Base-by-base conservation (phyloP, 2,113 vertebrate genomes). In the Sprattus sprattus region DNA sequence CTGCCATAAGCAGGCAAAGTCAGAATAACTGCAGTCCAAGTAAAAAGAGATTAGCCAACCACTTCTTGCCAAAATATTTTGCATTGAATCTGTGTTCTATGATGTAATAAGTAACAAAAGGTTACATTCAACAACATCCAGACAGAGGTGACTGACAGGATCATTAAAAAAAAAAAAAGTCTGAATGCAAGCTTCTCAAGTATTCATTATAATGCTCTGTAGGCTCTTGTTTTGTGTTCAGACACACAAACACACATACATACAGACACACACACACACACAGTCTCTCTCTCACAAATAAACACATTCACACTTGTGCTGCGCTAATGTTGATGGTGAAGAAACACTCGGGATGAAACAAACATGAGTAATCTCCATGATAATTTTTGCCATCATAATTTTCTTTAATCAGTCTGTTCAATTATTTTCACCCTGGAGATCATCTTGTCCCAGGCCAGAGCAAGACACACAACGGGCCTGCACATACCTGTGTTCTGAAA, bases 291-390 rank as follows among this genome's bases (percentile, higher is more conserved):
- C 50, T 16, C 50, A 52, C 57, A 60, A 20, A 60, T 1, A 32
- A 9, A 25, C 64, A 71, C n/a, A 71, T 8, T 28, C n/a, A 75
- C 28, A 39, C 67, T 15, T 57, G 16, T 22, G 54, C 54, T 22
- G 54, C 1, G 25, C 67, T 75, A 10, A 28, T 39, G 25, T 75
- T 75, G 10, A 75, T 75, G 67, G 5, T 32, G 28, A 75, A 39
- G 13, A 13, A 75, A 75, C 25, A 75, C 67, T 75, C 39, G 67
- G 64, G 64, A 75, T 25, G 25, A 67, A 28, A n/a, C 25, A 67
- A 67, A 67, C 28, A 32, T 75, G 67, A 75, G 67, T 32, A 28
- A 75, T 75, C 67, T 75, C 67, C 28, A 32, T 75, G 67, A 75
- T 32, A 9, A 75, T 9, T 28, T 75, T 75, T 75, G 39, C 39